Evolutionary conservation across 2,888 invertebrate species (phyloP).

Genomic region (Theristus sp.): DNA sequence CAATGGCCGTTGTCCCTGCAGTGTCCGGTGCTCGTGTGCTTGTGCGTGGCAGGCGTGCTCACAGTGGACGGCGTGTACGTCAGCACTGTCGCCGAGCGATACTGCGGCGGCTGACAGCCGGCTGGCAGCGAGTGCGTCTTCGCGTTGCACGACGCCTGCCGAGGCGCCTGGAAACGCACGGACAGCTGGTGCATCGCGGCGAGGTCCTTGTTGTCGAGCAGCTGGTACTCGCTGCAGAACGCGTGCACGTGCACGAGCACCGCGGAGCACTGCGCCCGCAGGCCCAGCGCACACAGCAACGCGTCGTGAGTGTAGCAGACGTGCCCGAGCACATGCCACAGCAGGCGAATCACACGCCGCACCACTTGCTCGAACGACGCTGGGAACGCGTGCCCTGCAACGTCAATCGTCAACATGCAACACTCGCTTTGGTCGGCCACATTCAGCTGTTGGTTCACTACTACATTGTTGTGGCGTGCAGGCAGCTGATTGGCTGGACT

Average conservation of each 20-base stretch:
- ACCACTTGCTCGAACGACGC: conserved; percentile 72
- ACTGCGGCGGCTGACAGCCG: neutral
- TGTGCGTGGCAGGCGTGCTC: neutral
- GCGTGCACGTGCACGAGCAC: conserved; percentile 87
- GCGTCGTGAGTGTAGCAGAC: conserved; percentile 92
- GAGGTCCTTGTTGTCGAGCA: conserved; percentile 18
- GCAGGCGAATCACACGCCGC: conserved; percentile 80
- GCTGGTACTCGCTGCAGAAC: conserved; percentile 20
- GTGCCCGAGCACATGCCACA: conserved; percentile 95
- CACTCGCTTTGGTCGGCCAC: too few species aligned
- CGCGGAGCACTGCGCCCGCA: conserved; percentile 89
- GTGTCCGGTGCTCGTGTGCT: too few species aligned
- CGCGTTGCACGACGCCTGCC: neutral
- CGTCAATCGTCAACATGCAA: neutral
- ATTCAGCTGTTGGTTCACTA: too few species aligned
- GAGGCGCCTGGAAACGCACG: neutral
- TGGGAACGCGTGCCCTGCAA: neutral
- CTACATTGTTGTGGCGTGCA: too few species aligned
- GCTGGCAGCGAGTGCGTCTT: neutral
- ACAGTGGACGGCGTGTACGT: neutral
- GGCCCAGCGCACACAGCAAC: conserved; percentile 72
- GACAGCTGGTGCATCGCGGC: neutral
- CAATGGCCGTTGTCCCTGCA: too few species aligned
- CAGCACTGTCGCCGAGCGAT: neutral
- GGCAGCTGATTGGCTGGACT: too few species aligned